Evolutionary conservation across 1,140 invertebrate species (phyloP).

Genomic region (Drosophila tristis): DNA sequence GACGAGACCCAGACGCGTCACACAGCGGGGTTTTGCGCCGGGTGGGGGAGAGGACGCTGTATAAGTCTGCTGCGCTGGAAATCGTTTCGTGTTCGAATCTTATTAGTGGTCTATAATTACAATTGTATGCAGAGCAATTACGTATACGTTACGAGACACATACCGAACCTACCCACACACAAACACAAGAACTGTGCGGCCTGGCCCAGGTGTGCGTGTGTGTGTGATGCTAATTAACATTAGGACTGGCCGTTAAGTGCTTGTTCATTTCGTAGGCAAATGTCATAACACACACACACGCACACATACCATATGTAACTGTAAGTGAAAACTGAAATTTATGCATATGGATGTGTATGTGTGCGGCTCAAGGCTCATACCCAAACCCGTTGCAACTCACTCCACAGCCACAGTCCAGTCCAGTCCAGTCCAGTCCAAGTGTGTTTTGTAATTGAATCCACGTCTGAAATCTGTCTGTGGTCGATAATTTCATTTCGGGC

Average conservation of each 20-base stretch:
- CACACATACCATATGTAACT: slow-evolving; percentile 66
- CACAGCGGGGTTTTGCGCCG: background rate
- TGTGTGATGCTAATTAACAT: background rate
- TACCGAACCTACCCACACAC: slow-evolving; percentile 26
- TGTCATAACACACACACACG: slow-evolving; percentile 58
- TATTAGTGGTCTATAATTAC: slow-evolving; percentile 83
- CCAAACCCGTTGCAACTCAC: background rate
- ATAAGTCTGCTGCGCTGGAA: slow-evolving; percentile 39
- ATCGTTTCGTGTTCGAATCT: slow-evolving; percentile 79
- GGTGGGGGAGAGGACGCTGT: background rate
- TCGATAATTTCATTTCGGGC: slow-evolving; percentile 76
- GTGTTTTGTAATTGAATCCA: slow-evolving; percentile 77
- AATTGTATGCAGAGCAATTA: slow-evolving; percentile 81
- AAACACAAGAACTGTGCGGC: background rate
- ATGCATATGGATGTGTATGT: slow-evolving; percentile 60
- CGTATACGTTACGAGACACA: slow-evolving; percentile 55
- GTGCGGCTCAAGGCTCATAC: slow-evolving; percentile 29
- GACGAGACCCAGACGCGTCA: slow-evolving; percentile 10
- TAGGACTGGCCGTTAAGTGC: slow-evolving; percentile 3
- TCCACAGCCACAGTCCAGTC: slow-evolving; percentile 26
- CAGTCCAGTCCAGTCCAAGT: slow-evolving; percentile 45
- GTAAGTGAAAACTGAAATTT: slow-evolving; percentile 61
- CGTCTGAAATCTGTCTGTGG: slow-evolving; percentile 80
- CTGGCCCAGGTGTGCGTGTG: slow-evolving; percentile 7
- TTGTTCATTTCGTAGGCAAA: slow-evolving; percentile 78